These are phyloP conservation scores for Rhinoraja longicauda DNA, from an alignment of 2,797 vertebrate genomes.

Conservation along the genomic window DNA sequence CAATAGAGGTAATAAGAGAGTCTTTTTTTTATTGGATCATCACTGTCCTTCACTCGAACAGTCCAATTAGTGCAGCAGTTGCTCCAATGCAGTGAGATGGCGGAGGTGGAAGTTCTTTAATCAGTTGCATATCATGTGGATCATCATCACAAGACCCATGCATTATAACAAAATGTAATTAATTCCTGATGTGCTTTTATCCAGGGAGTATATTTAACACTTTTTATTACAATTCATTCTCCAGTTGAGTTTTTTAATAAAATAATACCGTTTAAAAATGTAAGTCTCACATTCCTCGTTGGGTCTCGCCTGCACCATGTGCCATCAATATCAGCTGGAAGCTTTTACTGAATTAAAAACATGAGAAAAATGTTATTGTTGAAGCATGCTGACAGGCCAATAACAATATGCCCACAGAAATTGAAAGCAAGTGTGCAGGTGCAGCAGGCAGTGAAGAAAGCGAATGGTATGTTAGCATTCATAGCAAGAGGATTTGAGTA, in stretches of 20 bases:
- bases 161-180: constrained; percentile 36
- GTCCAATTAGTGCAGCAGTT: constrained; percentile 23
- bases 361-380: not conserved
- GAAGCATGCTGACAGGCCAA: not conserved
- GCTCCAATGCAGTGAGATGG: constrained; percentile 16
- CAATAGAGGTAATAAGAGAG: constrained; percentile 19
- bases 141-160: constrained; percentile 5
- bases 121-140: constrained; percentile 28
- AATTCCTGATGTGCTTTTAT: constrained; percentile 28
- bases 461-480: too few species aligned
- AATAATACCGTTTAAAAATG: constrained; percentile 10
- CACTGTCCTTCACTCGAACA: constrained; percentile 7
- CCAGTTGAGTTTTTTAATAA: not conserved
- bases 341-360: not conserved
- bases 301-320: not conserved
- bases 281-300: not conserved
- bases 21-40: constrained; percentile 26
- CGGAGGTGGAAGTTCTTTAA: constrained; percentile 22
- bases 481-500: too few species aligned
- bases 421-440: too few species aligned
- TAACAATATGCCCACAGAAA: not conserved
- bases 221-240: constrained; percentile 22
- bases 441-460: too few species aligned
- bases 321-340: not conserved
- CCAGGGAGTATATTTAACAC: constrained; percentile 19